These are phyloP conservation scores for Geophilus truncorum DNA, from an alignment of 2,888 invertebrate genomes.

Conservation along the genomic window DNA sequence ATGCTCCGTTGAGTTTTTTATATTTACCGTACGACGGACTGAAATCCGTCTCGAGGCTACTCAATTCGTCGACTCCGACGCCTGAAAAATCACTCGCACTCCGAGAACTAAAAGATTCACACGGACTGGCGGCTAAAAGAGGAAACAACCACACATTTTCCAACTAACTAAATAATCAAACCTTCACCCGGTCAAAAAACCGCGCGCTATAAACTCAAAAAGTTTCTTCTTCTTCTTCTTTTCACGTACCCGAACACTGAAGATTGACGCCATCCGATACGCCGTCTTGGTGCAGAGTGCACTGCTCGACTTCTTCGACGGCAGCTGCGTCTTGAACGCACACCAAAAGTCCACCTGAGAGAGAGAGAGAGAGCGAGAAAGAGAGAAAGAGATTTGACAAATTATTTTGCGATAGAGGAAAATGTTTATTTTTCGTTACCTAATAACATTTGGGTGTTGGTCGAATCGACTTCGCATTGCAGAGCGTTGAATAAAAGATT, in stretches of 20 bases:
- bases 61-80: slow-evolving; percentile 40
- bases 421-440: no score
- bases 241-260: slow-evolving; percentile 61
- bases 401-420: no score
- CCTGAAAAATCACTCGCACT: slow-evolving; percentile 40
- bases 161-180: slow-evolving; percentile 39
- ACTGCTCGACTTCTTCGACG: slow-evolving; percentile 65
- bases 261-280: slow-evolving; percentile 50
- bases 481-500: slow-evolving; percentile 77
- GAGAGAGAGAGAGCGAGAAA: no score
- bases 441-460: slow-evolving; percentile 80
- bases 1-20: neutral
- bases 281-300: slow-evolving; percentile 51
- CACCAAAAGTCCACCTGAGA: slow-evolving; percentile 64
- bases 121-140: neutral
- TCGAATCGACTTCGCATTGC: slow-evolving; percentile 75
- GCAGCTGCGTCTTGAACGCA: slow-evolving; percentile 74
- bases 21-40: neutral
- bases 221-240: neutral
- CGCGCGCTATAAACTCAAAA: neutral
- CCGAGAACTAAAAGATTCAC: neutral
- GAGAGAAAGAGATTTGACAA: no score
- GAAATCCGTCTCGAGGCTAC: slow-evolving; percentile 39
- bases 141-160: neutral
- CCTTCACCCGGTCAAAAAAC: slow-evolving; percentile 32